A percentile compares a stretch with the other conserved stretches of the same genome.
Conservation (phyloP, 2,888 invertebrate genomes). For the Baccha elongata region DNA sequence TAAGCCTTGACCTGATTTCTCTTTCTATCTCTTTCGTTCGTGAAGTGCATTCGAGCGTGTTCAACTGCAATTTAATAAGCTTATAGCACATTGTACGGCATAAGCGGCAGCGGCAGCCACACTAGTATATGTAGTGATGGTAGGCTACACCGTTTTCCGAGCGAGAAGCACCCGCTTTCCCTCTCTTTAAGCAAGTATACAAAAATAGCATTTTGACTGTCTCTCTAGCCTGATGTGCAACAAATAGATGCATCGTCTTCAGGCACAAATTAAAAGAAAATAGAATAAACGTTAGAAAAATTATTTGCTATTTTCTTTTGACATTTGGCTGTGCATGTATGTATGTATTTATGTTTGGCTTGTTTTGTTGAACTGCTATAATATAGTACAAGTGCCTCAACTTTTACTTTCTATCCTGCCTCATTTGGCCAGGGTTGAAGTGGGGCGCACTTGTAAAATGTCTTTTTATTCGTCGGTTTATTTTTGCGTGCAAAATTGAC, state of each 20-base stretch:
- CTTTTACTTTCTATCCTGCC: slow-evolving; percentile 64
- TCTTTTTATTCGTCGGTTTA: slow-evolving; percentile 22
- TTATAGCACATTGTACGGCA: slow-evolving; percentile 55
- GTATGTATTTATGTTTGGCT: not conserved
- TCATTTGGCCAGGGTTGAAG: not conserved
- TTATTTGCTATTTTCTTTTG: slow-evolving; percentile 35
- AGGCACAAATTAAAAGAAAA: slow-evolving; percentile 2
- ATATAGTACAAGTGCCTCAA: slow-evolving; percentile 19
- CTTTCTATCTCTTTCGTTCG: slow-evolving; percentile 81
- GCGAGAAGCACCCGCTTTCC: slow-evolving; percentile 21
- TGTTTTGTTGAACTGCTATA: slow-evolving; percentile 37
- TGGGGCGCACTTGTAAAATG: slow-evolving; percentile 50
- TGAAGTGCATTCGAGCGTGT: slow-evolving; percentile 73
- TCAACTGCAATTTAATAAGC: slow-evolving; percentile 74
- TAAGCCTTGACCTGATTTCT: slow-evolving; percentile 83
- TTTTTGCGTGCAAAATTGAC: slow-evolving; percentile 64
- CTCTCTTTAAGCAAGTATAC: not conserved
- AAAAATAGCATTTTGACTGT: not conserved
- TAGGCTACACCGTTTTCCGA: slow-evolving; percentile 37
- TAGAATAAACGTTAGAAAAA: slow-evolving; percentile 48
- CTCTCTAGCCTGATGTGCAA: slow-evolving; percentile 54
- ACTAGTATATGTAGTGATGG: too few species aligned
- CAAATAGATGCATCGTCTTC: slow-evolving; percentile 67
- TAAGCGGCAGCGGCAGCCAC: slow-evolving; percentile 24
- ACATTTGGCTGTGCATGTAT: not conserved